Evolutionary conservation across 2,888 invertebrate species (phyloP), one percentile per base, ranked within the genome.

Genomic region (Diarsia brunnea): DNA sequence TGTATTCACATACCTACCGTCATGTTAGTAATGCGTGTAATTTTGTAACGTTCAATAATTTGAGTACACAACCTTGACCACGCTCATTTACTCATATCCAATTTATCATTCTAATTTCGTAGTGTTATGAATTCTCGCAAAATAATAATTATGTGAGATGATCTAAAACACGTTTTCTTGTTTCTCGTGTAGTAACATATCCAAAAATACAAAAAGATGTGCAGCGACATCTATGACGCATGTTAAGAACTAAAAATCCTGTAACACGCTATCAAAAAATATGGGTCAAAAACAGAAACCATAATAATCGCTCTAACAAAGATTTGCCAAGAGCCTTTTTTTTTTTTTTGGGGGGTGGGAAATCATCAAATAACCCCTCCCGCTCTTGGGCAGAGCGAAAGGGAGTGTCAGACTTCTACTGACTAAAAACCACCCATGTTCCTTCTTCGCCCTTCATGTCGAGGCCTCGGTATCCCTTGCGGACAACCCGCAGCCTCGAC

Each of bases 61-160:
- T 78, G 49, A 53, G n/a, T 31, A 14, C 24, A 14, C 4, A 24
- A 24, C 79, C 79, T 78, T 83, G 65, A 77, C 60, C 14, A 45
- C 43, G 47, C 69, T 69, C 58, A 66, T 76, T 75, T 67, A 55
- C 66, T 63, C 66, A 24, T 31, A 49, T 11, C 14, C 19, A 82
- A 83, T 65, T 47, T 24, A 79, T 69, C 69, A 83, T 78, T 83
- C 69, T 83, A 79, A 65, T 79, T 79, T 60, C 64, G 69, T 31
- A 4, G 14, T 68, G 31, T n/a, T 60, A 47, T 43, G 11, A 83
- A 69, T 65, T 58, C 27, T 83, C 1, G 51, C 16, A 38, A 71
- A 78, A 83, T 64, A 45, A 24, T 63, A 63, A 27, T 55, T 61
- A 27, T 31, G 8, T 4, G 27, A 16, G 43, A n/a, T 76, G 2